Evolutionary conservation across 2,888 invertebrate species (phyloP).

Genomic region (Cheilosia urbana): DNA sequence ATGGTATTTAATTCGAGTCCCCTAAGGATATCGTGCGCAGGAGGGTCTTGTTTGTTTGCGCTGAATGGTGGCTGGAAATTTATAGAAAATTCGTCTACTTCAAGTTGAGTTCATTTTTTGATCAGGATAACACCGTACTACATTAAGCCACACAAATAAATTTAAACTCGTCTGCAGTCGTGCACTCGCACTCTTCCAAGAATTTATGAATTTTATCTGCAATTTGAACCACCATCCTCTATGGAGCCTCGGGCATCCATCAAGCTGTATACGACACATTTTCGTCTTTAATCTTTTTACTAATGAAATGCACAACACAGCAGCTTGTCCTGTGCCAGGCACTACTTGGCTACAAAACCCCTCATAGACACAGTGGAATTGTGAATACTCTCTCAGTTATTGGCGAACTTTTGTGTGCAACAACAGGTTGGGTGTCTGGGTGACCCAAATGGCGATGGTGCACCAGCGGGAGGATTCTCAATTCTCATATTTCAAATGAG

Average conservation of each 20-base stretch:
- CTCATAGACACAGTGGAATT: not conserved
- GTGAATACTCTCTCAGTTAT: not conserved
- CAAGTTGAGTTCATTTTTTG: no score
- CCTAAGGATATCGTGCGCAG: constrained; percentile 62
- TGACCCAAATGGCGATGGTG: not conserved
- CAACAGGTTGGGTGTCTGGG: constrained; percentile 37
- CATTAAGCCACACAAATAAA: constrained; percentile 23
- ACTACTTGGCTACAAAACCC: no score
- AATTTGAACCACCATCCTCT: constrained; percentile 28
- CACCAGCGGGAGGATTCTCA: constrained; percentile 16
- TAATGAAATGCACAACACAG: constrained; percentile 8
- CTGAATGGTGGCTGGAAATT: constrained; percentile 34
- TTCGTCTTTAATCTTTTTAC: constrained; percentile 14
- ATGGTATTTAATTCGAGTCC: constrained; percentile 69
- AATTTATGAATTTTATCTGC: constrained; percentile 18
- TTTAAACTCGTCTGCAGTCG: constrained; percentile 18
- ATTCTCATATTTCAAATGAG: constrained; percentile 35
- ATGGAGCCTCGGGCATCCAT: constrained; percentile 22
- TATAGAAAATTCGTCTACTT: not conserved
- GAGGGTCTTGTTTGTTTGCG: constrained; percentile 32
- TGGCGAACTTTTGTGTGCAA: not conserved
- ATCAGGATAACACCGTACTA: no score
- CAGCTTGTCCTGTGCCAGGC: not conserved
- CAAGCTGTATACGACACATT: constrained; percentile 24
- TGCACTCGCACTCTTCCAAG: constrained; percentile 28